phyloP scores from a whole-genome alignment of 2,113 vertebrate genomes.

The Lota lota region DNA sequence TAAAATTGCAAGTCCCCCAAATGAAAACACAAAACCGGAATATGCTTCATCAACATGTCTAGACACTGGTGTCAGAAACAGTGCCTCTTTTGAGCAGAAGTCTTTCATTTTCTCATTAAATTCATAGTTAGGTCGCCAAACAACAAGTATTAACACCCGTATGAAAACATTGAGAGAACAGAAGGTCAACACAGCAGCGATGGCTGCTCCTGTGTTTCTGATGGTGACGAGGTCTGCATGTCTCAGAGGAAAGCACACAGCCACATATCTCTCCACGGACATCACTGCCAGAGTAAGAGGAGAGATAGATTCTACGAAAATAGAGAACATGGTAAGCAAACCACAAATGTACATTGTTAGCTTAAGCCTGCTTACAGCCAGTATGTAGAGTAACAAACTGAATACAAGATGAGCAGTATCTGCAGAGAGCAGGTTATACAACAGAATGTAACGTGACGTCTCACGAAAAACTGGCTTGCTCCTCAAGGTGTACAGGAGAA shows the following conservation, averaged over 20 bases:
- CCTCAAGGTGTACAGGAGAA: slow-evolving; percentile 21
- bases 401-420: slow-evolving; percentile 43
- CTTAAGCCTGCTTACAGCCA: neutral
- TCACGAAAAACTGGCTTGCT: slow-evolving; percentile 26
- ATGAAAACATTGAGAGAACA: slow-evolving; percentile 25
- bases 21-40: slow-evolving; percentile 30
- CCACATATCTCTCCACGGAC: slow-evolving; percentile 62
- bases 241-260: slow-evolving; percentile 41
- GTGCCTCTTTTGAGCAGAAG: neutral
- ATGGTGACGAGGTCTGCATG: slow-evolving; percentile 40
- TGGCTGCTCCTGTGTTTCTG: slow-evolving; percentile 30
- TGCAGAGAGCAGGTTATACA: slow-evolving; percentile 47
- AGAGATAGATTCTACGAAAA: neutral
- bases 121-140: neutral
- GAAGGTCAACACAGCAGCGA: slow-evolving; percentile 39
- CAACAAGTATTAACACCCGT: neutral
- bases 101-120: neutral
- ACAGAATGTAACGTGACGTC: slow-evolving; percentile 47
- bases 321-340: slow-evolving; percentile 2
- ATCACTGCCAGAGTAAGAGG: slow-evolving; percentile 49
- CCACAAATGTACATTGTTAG: slow-evolving; percentile 28
- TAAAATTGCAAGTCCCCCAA: slow-evolving; percentile 31
- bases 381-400: slow-evolving; percentile 27
- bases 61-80: neutral
- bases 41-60: slow-evolving; percentile 14